phyloP scores from a whole-genome alignment of 2,113 vertebrate species.

The Uria lomvia region DNA sequence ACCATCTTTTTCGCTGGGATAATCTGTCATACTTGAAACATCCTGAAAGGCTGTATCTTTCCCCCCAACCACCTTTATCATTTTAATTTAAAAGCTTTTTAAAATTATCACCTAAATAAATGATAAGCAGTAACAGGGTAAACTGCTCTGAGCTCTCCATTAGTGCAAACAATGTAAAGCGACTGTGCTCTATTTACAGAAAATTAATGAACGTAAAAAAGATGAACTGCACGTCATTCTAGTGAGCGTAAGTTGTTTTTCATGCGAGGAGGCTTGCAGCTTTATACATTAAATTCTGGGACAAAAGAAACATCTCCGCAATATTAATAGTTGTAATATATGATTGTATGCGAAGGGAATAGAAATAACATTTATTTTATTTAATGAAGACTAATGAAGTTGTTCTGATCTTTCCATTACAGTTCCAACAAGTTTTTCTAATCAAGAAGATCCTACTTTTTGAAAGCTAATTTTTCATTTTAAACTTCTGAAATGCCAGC shows the following conservation, averaged over 20 bases:
- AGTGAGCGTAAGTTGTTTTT: constrained; percentile 44
- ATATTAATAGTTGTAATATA: constrained; percentile 52
- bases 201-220: constrained; percentile 49
- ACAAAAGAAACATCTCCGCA: constrained; percentile 41
- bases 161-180: constrained; percentile 36
- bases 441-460: constrained; percentile 13
- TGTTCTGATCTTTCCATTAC: constrained; percentile 57
- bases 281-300: constrained; percentile 48
- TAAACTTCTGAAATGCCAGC: constrained; percentile 5
- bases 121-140: constrained; percentile 14
- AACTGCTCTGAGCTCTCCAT: constrained; percentile 45
- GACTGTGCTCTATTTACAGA: constrained; percentile 38
- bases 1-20: neutral
- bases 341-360: constrained; percentile 53
- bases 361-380: constrained; percentile 63
- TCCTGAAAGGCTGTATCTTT: constrained; percentile 17
- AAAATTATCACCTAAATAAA: constrained; percentile 45
- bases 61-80: constrained; percentile 2
- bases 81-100: constrained; percentile 64
- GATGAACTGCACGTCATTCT: constrained; percentile 24
- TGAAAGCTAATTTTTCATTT: constrained; percentile 40
- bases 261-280: constrained; percentile 13
- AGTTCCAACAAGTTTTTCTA: constrained; percentile 32
- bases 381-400: constrained; percentile 68
- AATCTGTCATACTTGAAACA: constrained; percentile 34